Evolutionary conservation across 1,140 invertebrate species (phyloP).

Genomic region (Papilio aristodemus): DNA sequence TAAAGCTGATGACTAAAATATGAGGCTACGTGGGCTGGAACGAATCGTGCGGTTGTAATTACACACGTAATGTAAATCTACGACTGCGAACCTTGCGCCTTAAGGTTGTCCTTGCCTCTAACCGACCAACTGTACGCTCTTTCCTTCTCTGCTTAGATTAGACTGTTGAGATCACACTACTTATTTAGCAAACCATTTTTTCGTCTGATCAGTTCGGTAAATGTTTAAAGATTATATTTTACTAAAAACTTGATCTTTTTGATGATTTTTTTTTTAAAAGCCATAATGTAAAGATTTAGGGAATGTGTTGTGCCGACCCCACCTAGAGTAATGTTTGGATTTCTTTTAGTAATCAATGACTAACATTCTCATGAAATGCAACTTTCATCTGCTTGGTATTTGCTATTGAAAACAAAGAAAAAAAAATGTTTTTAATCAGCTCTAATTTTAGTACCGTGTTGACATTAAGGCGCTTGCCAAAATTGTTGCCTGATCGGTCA

Average conservation of each 20-base stretch:
- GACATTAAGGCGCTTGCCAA: conserved; percentile 7
- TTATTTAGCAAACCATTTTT: background rate
- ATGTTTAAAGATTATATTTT: background rate
- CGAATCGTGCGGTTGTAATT: background rate
- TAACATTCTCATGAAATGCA: background rate
- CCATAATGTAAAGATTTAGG: no score
- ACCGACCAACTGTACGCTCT: background rate
- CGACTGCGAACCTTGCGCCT: background rate
- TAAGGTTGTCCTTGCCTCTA: conserved; percentile 5
- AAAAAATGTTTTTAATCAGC: background rate
- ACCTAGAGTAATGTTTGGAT: background rate
- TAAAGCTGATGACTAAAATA: background rate
- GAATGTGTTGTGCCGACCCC: no score
- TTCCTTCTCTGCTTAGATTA: background rate
- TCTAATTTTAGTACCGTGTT: conserved; percentile 10
- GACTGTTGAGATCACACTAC: background rate
- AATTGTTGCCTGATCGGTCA: no score
- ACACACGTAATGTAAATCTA: conserved; percentile 13
- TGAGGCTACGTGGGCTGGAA: background rate
- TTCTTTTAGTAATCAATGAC: background rate
- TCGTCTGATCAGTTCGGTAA: no score
- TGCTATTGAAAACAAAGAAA: conserved; percentile 8
- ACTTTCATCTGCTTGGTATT: background rate
- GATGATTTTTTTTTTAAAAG: no score
- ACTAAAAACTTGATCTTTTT: no score